phyloP scores from a whole-genome alignment of 2,888 invertebrate species.

The Ormyrus labotus region DNA sequence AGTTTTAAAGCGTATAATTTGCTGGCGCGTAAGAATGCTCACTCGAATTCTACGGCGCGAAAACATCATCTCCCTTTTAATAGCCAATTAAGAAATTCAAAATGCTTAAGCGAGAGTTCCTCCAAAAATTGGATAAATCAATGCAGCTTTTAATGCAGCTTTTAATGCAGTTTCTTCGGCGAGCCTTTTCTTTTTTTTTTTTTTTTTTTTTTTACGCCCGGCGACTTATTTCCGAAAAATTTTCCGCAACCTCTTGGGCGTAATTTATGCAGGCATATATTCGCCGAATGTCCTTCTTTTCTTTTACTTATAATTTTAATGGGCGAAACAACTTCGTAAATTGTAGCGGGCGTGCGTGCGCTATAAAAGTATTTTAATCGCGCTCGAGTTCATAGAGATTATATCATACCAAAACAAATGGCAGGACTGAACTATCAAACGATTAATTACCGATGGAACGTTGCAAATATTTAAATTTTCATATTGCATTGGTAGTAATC shows the following conservation, averaged over 20 bases:
- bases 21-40: too few species aligned
- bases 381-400: conserved; percentile 32
- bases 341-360: not conserved
- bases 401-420: conserved; percentile 7
- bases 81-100: too few species aligned
- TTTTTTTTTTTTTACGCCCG: not conserved
- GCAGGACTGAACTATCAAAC: conserved; percentile 1
- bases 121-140: too few species aligned
- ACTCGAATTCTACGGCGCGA: too few species aligned
- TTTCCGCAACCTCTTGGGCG: too few species aligned
- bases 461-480: too few species aligned
- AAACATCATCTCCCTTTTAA: too few species aligned
- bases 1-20: too few species aligned
- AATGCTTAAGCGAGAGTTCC: too few species aligned
- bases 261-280: not conserved
- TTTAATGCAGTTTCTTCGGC: too few species aligned
- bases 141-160: too few species aligned
- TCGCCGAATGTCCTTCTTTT: not conserved
- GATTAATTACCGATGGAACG: conserved; percentile 17
- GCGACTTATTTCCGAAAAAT: not conserved
- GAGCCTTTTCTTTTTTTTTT: not conserved
- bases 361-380: conserved; percentile 34
- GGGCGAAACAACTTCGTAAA: conserved; percentile 34
- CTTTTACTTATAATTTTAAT: conserved; percentile 17
- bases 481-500: too few species aligned